phyloP scores from a whole-genome alignment of 2,888 invertebrate genomes.

The Polyommatus iphigenia region DNA sequence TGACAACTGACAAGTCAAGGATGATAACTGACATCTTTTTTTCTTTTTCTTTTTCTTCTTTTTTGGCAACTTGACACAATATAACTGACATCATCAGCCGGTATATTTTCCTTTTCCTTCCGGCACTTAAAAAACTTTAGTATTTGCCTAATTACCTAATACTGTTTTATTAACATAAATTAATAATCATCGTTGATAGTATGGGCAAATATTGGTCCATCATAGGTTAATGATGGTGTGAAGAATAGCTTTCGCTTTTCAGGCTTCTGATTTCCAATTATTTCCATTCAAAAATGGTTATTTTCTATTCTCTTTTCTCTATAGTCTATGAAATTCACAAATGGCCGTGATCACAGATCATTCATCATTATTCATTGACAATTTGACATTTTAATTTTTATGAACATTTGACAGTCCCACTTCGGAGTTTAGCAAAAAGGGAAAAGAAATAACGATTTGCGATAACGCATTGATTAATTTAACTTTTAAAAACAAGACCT shows the following conservation, averaged over 20 bases:
- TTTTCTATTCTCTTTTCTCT: not conserved
- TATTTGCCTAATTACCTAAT: not conserved
- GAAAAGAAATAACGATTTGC: slow-evolving; percentile 4
- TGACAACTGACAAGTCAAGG: not conserved
- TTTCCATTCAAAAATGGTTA: no score
- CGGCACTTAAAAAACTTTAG: not conserved
- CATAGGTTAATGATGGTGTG: no score
- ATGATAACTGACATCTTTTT: not conserved
- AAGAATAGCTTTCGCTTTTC: no score
- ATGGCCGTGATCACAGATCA: no score
- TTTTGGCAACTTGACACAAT: no score
- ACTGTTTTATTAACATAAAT: no score
- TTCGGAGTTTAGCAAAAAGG: not conserved
- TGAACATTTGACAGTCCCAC: slow-evolving; percentile 7
- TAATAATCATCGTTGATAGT: no score
- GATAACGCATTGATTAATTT: slow-evolving; percentile 34
- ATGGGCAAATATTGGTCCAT: no score
- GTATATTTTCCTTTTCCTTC: not conserved
- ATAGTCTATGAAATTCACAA: not conserved
- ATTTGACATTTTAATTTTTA: no score
- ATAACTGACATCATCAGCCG: not conserved
- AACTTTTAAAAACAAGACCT: slow-evolving; percentile 38
- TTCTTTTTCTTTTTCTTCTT: no score
- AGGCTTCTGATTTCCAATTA: no score
- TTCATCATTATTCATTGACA: not conserved